Evolutionary conservation across 1,140 invertebrate genomes (phyloP).

Genomic region (Mactra quadrangularis): DNA sequence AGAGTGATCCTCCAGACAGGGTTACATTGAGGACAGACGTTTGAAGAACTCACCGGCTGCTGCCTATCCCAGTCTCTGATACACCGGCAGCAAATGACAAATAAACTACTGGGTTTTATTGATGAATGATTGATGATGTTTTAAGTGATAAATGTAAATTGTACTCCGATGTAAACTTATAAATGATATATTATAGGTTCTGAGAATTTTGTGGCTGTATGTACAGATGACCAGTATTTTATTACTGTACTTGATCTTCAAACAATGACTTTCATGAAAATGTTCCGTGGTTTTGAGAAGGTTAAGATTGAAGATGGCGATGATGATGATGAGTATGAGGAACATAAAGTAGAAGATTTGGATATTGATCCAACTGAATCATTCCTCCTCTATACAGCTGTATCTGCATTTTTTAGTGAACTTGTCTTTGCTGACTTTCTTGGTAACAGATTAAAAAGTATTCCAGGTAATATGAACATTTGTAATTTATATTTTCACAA

Average conservation of each 20-base stretch:
- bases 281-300: conserved; percentile 45
- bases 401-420: conserved; percentile 51
- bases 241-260: conserved; percentile 60
- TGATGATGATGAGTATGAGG: conserved; percentile 61
- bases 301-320: conserved; percentile 34
- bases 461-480: conserved; percentile 29
- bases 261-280: conserved; percentile 42
- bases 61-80: too few species aligned
- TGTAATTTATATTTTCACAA: too few species aligned
- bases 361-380: conserved; percentile 61
- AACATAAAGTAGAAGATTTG: conserved; percentile 62
- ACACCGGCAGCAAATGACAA: too few species aligned
- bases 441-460: conserved; percentile 28
- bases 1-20: too few species aligned
- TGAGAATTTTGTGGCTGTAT: conserved; percentile 37
- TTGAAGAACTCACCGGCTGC: too few species aligned
- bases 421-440: conserved; percentile 51
- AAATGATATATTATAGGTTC: too few species aligned
- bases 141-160: too few species aligned
- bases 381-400: conserved; percentile 9
- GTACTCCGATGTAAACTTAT: too few species aligned
- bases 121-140: too few species aligned
- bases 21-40: too few species aligned
- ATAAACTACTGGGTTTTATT: too few species aligned
- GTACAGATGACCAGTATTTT: conserved; percentile 30